Evolutionary conservation across 2,113 vertebrate genomes (phyloP).

Genomic region (Galemys pyrenaicus): DNA sequence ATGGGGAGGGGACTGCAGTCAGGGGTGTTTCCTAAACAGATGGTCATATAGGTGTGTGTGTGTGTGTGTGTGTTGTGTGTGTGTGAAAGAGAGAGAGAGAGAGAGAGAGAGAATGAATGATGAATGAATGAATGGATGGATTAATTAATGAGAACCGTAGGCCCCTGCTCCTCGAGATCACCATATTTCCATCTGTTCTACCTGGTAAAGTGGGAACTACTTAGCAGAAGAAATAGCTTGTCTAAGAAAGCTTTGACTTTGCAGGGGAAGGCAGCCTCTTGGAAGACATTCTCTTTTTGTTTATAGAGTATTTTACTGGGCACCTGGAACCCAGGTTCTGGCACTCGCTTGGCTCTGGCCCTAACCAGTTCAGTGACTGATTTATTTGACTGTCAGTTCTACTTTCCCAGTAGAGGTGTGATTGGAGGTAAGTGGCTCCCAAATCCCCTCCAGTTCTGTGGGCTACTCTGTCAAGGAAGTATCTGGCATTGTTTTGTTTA

Average conservation of each 20-base stretch:
- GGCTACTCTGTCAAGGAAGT: background rate
- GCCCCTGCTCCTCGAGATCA: background rate
- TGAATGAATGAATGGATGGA: too few species aligned
- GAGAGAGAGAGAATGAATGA: too few species aligned
- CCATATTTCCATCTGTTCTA: conserved; percentile 39
- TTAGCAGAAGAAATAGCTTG: background rate
- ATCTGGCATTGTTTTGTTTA: background rate
- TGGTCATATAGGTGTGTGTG: background rate
- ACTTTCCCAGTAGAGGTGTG: background rate
- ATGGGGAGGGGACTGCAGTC: background rate
- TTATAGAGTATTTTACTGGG: background rate
- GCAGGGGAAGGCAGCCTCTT: background rate
- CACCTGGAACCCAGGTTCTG: background rate
- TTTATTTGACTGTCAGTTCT: fast-evolving
- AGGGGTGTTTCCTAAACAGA: conserved; percentile 47
- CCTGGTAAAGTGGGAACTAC: background rate
- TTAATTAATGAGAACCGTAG: too few species aligned
- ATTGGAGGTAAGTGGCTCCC: background rate
- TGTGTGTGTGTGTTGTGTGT: too few species aligned
- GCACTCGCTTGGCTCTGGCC: background rate
- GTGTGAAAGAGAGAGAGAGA: background rate
- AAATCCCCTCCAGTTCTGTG: background rate
- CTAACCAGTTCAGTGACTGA: background rate
- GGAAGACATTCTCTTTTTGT: background rate
- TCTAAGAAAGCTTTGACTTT: conserved; percentile 20